Conservation (phyloP, 2,888 invertebrate genomes). For the Papilio demoleus region DNA sequence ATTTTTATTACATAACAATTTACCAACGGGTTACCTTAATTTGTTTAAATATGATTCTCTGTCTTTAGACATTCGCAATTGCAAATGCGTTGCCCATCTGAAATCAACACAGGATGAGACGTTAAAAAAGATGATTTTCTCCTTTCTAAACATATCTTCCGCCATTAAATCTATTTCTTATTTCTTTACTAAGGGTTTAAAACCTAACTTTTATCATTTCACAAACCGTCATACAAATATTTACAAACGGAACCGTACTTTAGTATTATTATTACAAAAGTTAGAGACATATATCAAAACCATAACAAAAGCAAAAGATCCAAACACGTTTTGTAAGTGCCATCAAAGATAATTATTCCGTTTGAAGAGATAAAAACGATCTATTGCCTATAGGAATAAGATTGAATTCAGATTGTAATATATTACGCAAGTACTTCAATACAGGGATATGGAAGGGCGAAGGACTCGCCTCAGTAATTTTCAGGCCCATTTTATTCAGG, state of each 20-base stretch:
- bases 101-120: no score
- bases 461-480: background rate
- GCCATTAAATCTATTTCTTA: no score
- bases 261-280: constrained; percentile 5
- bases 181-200: background rate
- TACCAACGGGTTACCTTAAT: no score
- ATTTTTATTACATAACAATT: no score
- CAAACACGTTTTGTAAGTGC: constrained; percentile 3
- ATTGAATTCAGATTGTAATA: background rate
- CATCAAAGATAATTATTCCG: background rate
- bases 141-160: no score
- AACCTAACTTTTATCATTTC: background rate
- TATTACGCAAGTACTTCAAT: background rate
- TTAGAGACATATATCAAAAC: background rate
- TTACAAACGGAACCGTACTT: background rate
- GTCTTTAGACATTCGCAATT: no score
- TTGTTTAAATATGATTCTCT: no score
- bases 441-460: constrained; percentile 4
- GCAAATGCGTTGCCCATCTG: no score
- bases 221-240: background rate
- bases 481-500: background rate
- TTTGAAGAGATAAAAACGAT: background rate
- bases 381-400: background rate
- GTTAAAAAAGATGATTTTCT: no score
- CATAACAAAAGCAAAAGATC: background rate